These are phyloP conservation scores for Betta splendens DNA, from an alignment of 2,797 vertebrate species.

Conservation along the genomic window DNA sequence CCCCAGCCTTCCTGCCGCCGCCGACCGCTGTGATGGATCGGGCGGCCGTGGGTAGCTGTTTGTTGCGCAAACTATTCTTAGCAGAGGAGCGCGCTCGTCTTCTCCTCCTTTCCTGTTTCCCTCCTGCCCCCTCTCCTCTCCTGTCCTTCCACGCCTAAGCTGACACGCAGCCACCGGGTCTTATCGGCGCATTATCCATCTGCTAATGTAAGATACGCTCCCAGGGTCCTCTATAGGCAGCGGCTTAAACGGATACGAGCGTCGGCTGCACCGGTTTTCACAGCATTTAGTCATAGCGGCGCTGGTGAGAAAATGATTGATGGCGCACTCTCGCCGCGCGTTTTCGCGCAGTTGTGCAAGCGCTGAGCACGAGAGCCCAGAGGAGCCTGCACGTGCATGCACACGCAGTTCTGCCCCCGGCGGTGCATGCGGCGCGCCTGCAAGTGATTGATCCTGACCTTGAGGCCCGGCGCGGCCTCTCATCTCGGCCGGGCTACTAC, in stretches of 20 bases:
- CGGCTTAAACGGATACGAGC: too few relatives aligned
- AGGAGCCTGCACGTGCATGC: not conserved
- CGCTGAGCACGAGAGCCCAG: not conserved
- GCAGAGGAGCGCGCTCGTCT: conserved; percentile 64
- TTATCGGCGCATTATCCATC: conserved; percentile 9
- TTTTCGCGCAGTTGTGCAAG: not conserved
- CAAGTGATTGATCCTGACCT: conserved; percentile 36
- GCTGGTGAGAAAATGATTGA: not conserved
- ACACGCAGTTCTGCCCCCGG: not conserved
- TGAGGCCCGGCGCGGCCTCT: conserved; percentile 28
- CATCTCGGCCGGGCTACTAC: conserved; percentile 23
- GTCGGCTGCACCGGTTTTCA: not conserved
- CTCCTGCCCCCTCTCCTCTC: conserved; percentile 7
- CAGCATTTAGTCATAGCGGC: not conserved
- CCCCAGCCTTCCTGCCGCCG: conserved; percentile 15
- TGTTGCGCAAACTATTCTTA: conserved; percentile 81
- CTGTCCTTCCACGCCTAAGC: conserved; percentile 23
- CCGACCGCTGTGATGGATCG: conserved; percentile 71
- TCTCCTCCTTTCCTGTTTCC: conserved; percentile 24
- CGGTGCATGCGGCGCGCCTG: not conserved
- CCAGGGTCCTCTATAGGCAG: not conserved
- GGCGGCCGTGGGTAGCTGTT: conserved; percentile 75
- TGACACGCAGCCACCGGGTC: conserved; percentile 34
- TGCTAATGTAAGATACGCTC: not conserved
- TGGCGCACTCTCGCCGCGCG: not conserved